phyloP scores from a whole-genome alignment of 2,888 invertebrate genomes.

The Pterostichus niger region DNA sequence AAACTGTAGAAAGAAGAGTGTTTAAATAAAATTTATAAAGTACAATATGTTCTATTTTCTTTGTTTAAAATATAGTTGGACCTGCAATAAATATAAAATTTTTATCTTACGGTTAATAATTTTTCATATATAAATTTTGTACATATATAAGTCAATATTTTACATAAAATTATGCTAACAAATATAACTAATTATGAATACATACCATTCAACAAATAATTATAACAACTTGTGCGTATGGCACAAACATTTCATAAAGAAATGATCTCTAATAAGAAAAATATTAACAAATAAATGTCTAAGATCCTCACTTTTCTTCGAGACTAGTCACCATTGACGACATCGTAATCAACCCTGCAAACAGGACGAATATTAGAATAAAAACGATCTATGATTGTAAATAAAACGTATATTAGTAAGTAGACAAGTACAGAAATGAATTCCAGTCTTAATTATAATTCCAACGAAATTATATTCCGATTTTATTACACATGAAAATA shows the following conservation, averaged over 20 bases:
- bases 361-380: slow-evolving; percentile 57
- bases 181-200: slow-evolving; percentile 41
- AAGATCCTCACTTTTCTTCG: slow-evolving; percentile 16
- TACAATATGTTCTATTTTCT: slow-evolving; percentile 4
- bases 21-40: slow-evolving; percentile 72
- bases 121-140: slow-evolving; percentile 39
- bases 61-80: slow-evolving; percentile 6
- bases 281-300: slow-evolving; percentile 23
- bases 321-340: slow-evolving; percentile 10
- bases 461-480: slow-evolving; percentile 10
- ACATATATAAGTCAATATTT: slow-evolving; percentile 40
- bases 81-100: slow-evolving; percentile 35
- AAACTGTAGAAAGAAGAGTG: slow-evolving; percentile 73
- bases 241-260: slow-evolving; percentile 40
- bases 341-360: slow-evolving; percentile 58
- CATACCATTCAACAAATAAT: slow-evolving; percentile 22
- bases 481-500: slow-evolving; percentile 20
- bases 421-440: slow-evolving; percentile 34
- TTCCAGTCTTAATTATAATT: slow-evolving; percentile 40
- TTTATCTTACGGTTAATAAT: slow-evolving; percentile 4
- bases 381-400: slow-evolving; percentile 41
- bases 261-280: slow-evolving; percentile 31
- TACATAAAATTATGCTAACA: slow-evolving; percentile 37
- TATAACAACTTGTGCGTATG: slow-evolving; percentile 43
- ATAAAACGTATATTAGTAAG: slow-evolving; percentile 60